Base-by-base conservation (phyloP, 1,140 invertebrate genomes). In the Drosophila lacteicornis region DNA sequence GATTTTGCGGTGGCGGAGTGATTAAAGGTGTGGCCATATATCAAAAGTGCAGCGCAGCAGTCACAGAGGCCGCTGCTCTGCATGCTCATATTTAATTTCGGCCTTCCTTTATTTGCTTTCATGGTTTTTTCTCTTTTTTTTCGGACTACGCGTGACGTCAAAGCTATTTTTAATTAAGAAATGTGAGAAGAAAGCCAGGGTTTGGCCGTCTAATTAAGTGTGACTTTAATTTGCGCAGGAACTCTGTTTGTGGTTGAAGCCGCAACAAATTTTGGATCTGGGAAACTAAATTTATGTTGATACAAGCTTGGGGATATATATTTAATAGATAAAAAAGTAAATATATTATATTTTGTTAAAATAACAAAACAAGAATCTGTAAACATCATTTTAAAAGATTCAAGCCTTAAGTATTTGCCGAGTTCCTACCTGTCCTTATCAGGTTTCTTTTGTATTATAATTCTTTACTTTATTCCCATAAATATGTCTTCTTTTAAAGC, bases 1-100 rank as follows among this genome's bases (percentile, higher is more conserved):
- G 59, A 80, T 74, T 70, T 90, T 90, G 85, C 85, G 85, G 85
- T 90, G 85, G 85, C 85, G 85, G 70, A 85, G 81, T 88, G 85
- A 88, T 88, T 88, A 85, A 88, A 88, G 85, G 85, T 85, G 85
- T 88, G 85, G 75, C 67, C 70, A 90, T 88, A 85, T 90, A 88
- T 88, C 85, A 88, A 88, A 84, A 85, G 62, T 90, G 85, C 85
- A 88, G 80, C 51, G 50, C 76, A 74, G 60, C 76, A 70, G 53
- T 82, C 83, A 70, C 63, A 80, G 60, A 77, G 68, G 60, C 82
- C 46, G 27, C 12, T 63, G 60, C 53, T 74, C 70, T 58, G 62
- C 45, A 71, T 69, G 36, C 57, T 49, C 27, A 42, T 40, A 69
- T 71, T 57, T 63, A 43, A 67, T 57, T 56, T 58, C 27, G 15